Evolutionary conservation across 64 coral and sea anemone species (phyloP).

Genomic region (Pocillopora damicornis): DNA sequence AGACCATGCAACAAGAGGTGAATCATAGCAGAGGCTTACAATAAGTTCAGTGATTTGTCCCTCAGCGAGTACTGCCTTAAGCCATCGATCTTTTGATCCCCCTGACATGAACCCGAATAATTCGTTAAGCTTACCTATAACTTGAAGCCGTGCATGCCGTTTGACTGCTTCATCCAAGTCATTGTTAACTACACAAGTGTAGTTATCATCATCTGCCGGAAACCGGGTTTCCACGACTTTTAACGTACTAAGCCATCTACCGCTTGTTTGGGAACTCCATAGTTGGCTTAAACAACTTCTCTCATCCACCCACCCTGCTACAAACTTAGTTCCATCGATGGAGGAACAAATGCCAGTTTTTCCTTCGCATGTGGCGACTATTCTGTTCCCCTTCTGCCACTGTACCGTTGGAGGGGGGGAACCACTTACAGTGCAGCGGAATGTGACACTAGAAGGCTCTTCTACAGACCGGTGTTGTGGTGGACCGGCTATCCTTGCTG

Average conservation of each 20-base stretch:
- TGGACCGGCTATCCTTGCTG: background rate
- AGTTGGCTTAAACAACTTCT: background rate
- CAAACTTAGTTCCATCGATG: background rate
- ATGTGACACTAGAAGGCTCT: background rate
- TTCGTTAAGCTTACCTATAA: background rate
- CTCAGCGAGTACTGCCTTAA: too few relatives aligned
- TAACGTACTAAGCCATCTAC: background rate
- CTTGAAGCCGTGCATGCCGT: background rate
- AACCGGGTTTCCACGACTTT: background rate
- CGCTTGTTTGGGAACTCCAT: background rate
- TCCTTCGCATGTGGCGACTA: background rate
- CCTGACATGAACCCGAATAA: background rate
- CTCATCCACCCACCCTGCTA: background rate
- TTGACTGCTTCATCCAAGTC: background rate
- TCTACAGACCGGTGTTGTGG: background rate
- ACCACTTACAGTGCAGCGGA: constrained; percentile 8
- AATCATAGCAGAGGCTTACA: too few relatives aligned
- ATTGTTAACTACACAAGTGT: constrained; percentile 17
- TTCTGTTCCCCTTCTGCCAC: background rate
- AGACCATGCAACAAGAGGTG: too few relatives aligned
- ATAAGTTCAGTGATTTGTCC: too few relatives aligned
- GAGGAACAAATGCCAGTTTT: background rate
- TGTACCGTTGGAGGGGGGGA: constrained; percentile 9
- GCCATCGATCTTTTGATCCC: too few relatives aligned
- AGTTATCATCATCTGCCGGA: constrained; percentile 7